These are phyloP conservation scores for Ormyrus thymus DNA, from an alignment of 2,888 invertebrate genomes.

Conservation along the genomic window DNA sequence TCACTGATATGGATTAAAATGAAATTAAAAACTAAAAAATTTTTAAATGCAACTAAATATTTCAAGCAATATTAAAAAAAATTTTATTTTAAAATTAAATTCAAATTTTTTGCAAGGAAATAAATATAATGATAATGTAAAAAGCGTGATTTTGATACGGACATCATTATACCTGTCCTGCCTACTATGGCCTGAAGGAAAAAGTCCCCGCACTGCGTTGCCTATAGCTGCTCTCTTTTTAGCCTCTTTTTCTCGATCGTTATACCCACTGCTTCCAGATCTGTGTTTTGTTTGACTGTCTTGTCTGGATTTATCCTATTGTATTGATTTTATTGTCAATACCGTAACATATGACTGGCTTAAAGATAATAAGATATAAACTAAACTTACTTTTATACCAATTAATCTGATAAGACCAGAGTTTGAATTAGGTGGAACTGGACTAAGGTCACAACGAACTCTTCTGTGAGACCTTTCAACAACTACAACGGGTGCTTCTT, in stretches of 20 bases:
- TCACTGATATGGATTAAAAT: neutral
- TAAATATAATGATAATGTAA: slow-evolving; percentile 64
- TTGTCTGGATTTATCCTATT: slow-evolving; percentile 68
- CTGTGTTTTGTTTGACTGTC: slow-evolving; percentile 69
- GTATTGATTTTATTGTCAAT: slow-evolving; percentile 16
- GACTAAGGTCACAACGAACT: slow-evolving; percentile 72
- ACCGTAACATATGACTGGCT: neutral
- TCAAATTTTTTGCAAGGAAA: slow-evolving; percentile 18
- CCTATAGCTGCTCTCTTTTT: slow-evolving; percentile 75
- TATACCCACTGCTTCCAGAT: slow-evolving; percentile 66
- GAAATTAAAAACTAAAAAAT: slow-evolving; percentile 2
- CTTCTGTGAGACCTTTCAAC: slow-evolving; percentile 72
- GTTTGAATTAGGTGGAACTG: slow-evolving; percentile 70
- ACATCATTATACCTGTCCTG: slow-evolving; percentile 76
- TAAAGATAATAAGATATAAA: neutral
- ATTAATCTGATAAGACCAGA: slow-evolving; percentile 68
- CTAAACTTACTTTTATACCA: slow-evolving; percentile 68
- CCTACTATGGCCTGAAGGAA: slow-evolving; percentile 74
- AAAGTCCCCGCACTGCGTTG: slow-evolving; percentile 73
- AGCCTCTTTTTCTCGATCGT: slow-evolving; percentile 70
- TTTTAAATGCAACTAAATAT: neutral
- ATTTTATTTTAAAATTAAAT: neutral
- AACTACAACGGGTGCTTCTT: slow-evolving; percentile 67
- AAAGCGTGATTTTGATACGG: slow-evolving; percentile 75
- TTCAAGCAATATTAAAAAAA: slow-evolving; percentile 18